phyloP scores from a whole-genome alignment of 2,113 vertebrate genomes.

The Stigmatopora nigra region DNA sequence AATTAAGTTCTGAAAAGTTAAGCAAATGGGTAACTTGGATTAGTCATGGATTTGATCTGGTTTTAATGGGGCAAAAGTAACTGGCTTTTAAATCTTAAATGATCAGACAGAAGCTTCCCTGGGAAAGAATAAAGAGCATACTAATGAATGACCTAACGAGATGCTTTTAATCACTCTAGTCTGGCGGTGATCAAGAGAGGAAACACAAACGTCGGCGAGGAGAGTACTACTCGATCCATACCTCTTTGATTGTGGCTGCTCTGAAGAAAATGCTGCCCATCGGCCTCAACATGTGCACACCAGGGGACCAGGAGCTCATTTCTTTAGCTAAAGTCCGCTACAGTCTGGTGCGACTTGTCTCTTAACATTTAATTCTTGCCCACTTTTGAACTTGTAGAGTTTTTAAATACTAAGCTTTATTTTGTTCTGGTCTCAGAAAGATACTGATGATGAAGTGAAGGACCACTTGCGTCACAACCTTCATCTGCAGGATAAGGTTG shows the following conservation, averaged over 20 bases:
- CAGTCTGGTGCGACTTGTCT: constrained; percentile 72
- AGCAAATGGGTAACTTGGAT: not conserved
- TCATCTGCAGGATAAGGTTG: constrained; percentile 88
- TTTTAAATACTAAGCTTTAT: not conserved
- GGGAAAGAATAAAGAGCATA: not conserved
- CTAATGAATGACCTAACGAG: not conserved
- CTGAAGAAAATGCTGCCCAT: constrained; percentile 97
- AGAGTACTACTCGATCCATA: constrained; percentile 92
- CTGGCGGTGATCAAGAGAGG: constrained; percentile 82
- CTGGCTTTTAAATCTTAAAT: too few species aligned
- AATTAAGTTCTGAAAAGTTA: not conserved
- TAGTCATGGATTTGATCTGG: not conserved
- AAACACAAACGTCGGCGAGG: constrained; percentile 85
- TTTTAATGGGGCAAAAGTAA: not conserved
- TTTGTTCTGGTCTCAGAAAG: constrained; percentile 74
- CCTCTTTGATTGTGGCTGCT: constrained; percentile 88
- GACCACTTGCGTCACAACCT: constrained; percentile 87
- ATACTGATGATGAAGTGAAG: constrained; percentile 97
- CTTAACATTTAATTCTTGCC: not conserved
- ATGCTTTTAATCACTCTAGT: constrained; percentile 25
- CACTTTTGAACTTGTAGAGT: not conserved
- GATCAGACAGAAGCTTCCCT: too few species aligned
- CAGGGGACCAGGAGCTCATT: constrained; percentile 95
- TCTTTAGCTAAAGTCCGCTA: constrained; percentile 88
- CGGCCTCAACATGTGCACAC: constrained; percentile 95